Conservation (phyloP, 2,888 invertebrate genomes). For the Chalcosyrphus nemorum region DNA sequence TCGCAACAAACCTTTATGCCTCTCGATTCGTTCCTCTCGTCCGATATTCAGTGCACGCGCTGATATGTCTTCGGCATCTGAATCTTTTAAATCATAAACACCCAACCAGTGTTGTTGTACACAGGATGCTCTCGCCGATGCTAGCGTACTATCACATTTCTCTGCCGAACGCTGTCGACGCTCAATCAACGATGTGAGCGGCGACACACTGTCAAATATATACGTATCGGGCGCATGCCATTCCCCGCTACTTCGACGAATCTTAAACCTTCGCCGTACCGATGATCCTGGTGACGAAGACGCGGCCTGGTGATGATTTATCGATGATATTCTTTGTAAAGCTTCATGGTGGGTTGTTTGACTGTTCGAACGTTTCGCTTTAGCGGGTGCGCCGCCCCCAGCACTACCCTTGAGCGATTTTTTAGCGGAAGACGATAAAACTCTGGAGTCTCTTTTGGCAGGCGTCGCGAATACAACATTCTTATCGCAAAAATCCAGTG, state of each 20-base stretch:
- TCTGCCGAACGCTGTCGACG: constrained; percentile 61
- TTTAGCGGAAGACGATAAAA: constrained; percentile 67
- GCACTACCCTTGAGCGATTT: constrained; percentile 52
- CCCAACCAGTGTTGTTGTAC: constrained; percentile 79
- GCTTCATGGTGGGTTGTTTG: constrained; percentile 83
- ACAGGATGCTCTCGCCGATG: constrained; percentile 76
- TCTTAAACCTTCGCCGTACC: constrained; percentile 36
- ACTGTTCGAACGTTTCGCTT: constrained; percentile 73
- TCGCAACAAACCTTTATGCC: constrained; percentile 78
- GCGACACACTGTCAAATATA: constrained; percentile 81
- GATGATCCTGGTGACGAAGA: constrained; percentile 45
- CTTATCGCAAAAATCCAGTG: constrained; percentile 39
- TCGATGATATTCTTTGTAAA: constrained; percentile 84
- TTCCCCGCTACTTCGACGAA: constrained; percentile 64
- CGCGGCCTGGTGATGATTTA: constrained; percentile 75
- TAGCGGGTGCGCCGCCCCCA: constrained; percentile 49
- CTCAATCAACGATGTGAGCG: constrained; percentile 67
- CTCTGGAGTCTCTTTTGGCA: constrained; percentile 71
- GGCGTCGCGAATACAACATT: constrained; percentile 66
- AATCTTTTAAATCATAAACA: constrained; percentile 73
- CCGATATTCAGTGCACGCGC: constrained; percentile 73
- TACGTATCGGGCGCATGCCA: constrained; percentile 84
- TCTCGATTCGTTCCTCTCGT: constrained; percentile 80
- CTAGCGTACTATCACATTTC: constrained; percentile 64
- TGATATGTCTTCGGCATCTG: constrained; percentile 42